Evolutionary conservation across 2,797 vertebrate species (phyloP), one percentile per base, ranked within the genome.

Genomic region (Morus bassanus): DNA sequence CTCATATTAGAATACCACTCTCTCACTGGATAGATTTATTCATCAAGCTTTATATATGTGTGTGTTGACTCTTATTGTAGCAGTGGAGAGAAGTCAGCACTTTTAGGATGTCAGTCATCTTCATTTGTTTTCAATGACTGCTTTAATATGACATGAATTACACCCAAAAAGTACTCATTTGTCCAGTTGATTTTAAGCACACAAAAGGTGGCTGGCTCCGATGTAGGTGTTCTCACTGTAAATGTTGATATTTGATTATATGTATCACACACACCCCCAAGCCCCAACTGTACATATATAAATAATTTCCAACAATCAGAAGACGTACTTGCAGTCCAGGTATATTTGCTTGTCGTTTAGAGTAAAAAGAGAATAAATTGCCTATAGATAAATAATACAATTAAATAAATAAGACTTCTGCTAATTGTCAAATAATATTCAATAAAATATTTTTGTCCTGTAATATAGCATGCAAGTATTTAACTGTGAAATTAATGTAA

Each of bases 1-100:
- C 15, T 75, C 61, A 50, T 51, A 39, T 51, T 54, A 33, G 31
- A 78, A 50, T 75, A 69, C 1, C 7, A 73, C 27, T 76, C 69
- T 89, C 69, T 60, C 9, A 39, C 35, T 63, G 46, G 46, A 63
- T 11, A 23, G 67, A 85, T 92, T 85, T 95, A 85, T 92, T 87
- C 0, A 0, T 79, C 24, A 54, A 65, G 9, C 11, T 89, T 92
- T 67, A 69, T 80, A 24, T 74, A 11, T 59, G 8, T 59, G 16
- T 45, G 24, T 69, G 27, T 70, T 80, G 78, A 67, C 33, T 87
- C 46, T 68, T n/a, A 77, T 31, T 35, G 48, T 1, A 63, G 11
- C 6, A 43, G 7, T 30, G 53, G 50, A 81, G 22, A 77, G 22
- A 75, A 94, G 77, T 92, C 89, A 94, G 74, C 50, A 85, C 10